Conservation (phyloP, 2,888 invertebrate species). For the Agriopis aurantiaria region DNA sequence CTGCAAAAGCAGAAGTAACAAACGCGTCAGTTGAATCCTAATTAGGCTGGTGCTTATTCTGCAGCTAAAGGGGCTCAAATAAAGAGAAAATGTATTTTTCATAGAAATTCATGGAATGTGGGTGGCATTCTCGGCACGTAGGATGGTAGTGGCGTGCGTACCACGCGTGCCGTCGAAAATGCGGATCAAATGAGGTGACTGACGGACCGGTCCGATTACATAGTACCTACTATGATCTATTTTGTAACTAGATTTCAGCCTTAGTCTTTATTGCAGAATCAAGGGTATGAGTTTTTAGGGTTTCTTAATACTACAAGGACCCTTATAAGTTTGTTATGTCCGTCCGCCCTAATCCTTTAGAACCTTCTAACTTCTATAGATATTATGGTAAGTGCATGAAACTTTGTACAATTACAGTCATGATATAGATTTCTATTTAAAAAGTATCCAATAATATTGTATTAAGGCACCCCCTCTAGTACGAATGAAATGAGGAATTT, state of each 20-base stretch:
- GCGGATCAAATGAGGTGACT: conserved; percentile 38
- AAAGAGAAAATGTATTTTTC: conserved; percentile 41
- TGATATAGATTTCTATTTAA: no score
- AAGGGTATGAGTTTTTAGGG: background rate
- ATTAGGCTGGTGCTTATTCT: conserved; percentile 29
- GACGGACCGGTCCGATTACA: conserved; percentile 35
- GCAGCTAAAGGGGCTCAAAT: conserved; percentile 27
- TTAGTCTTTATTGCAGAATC: background rate
- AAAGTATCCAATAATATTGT: no score
- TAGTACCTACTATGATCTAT: conserved; percentile 27
- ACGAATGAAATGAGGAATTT: no score
- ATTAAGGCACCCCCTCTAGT: no score
- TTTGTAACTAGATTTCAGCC: background rate
- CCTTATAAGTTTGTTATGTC: no score
- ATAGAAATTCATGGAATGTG: conserved; percentile 38
- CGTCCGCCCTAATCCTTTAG: no score
- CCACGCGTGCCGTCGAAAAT: conserved; percentile 34
- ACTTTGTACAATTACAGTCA: no score
- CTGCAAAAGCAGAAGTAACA: conserved; percentile 19
- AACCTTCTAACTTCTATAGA: no score
- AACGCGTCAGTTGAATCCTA: conserved; percentile 28
- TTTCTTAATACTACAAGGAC: no score
- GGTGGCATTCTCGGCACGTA: conserved; percentile 37
- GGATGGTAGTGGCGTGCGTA: conserved; percentile 26
- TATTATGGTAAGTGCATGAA: no score